Conservation (phyloP, 2,113 vertebrate genomes). For the Phoxinus phoxinus region DNA sequence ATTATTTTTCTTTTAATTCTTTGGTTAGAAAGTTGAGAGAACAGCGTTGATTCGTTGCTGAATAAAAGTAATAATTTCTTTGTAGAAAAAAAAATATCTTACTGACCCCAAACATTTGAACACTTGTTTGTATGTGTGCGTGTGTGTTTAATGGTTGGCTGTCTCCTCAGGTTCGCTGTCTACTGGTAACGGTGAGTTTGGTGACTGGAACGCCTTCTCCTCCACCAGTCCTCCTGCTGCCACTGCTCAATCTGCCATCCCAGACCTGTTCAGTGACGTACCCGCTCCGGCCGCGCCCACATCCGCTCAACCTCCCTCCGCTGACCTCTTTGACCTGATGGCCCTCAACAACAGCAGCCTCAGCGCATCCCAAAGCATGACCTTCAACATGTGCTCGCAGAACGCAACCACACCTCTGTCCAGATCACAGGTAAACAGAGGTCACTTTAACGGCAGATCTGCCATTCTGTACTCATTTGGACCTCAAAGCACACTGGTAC, state of each 20-base stretch:
- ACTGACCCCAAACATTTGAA: neutral
- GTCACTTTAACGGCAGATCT: neutral
- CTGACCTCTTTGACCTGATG: slow-evolving; percentile 93
- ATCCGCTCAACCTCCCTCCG: slow-evolving; percentile 70
- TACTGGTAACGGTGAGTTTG: slow-evolving; percentile 92
- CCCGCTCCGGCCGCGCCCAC: slow-evolving; percentile 69
- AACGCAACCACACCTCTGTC: slow-evolving; percentile 73
- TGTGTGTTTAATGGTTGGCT: neutral
- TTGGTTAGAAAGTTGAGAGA: no score
- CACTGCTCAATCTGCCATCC: slow-evolving; percentile 67
- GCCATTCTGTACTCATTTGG: neutral
- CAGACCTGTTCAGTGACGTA: slow-evolving; percentile 71
- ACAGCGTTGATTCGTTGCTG: neutral
- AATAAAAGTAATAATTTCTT: neutral
- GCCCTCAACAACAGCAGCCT: slow-evolving; percentile 84
- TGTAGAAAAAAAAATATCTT: neutral
- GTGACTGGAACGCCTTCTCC: slow-evolving; percentile 94
- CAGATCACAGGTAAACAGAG: slow-evolving; percentile 54
- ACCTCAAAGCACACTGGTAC: neutral
- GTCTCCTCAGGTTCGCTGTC: slow-evolving; percentile 73
- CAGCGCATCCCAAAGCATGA: slow-evolving; percentile 92
- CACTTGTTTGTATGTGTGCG: neutral
- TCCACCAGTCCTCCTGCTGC: slow-evolving; percentile 76
- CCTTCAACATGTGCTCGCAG: slow-evolving; percentile 86
- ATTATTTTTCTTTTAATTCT: no score